phyloP scores from a whole-genome alignment of 1,140 invertebrate species.

The Centruroides sculpturatus region DNA sequence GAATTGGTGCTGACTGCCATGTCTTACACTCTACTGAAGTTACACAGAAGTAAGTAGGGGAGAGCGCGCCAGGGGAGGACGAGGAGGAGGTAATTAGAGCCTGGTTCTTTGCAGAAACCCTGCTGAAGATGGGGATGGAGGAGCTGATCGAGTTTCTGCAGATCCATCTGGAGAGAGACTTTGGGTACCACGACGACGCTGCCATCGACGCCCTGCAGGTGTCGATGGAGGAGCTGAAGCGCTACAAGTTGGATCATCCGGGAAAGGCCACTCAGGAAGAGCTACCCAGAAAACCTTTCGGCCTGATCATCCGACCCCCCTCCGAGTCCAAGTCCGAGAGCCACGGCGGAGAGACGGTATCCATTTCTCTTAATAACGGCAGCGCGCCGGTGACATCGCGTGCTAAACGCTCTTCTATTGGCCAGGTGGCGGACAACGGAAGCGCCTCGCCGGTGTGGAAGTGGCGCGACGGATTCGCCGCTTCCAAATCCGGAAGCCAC shows the following conservation, averaged over 20 bases:
- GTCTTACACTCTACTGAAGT: slow-evolving; percentile 90
- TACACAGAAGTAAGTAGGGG: slow-evolving; percentile 54
- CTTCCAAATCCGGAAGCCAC: not conserved
- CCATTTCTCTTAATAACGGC: too few relatives aligned
- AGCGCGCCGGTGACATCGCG: too few relatives aligned
- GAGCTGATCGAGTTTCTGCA: slow-evolving; percentile 69
- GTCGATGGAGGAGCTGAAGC: slow-evolving; percentile 67
- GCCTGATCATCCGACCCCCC: slow-evolving; percentile 40
- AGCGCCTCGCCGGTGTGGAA: slow-evolving; percentile 2
- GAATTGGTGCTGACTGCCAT: slow-evolving; percentile 85
- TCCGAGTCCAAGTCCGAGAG: not conserved
- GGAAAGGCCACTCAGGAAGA: slow-evolving; percentile 55
- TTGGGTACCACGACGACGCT: slow-evolving; percentile 79
- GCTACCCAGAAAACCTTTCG: slow-evolving; percentile 65
- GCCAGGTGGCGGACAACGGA: slow-evolving; percentile 5
- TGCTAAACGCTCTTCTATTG: too few relatives aligned
- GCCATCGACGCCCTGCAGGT: slow-evolving; percentile 70
- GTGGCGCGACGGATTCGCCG: not conserved
- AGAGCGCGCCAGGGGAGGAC: not conserved
- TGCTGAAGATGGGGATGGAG: slow-evolving; percentile 78
- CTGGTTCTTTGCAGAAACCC: slow-evolving; percentile 38
- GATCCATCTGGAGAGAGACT: slow-evolving; percentile 79
- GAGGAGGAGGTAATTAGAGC: too few relatives aligned
- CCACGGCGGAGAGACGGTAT: too few relatives aligned
- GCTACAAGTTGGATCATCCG: slow-evolving; percentile 52